Base-by-base conservation (phyloP, 2,113 vertebrate species). In the Pluvialis apricaria region DNA sequence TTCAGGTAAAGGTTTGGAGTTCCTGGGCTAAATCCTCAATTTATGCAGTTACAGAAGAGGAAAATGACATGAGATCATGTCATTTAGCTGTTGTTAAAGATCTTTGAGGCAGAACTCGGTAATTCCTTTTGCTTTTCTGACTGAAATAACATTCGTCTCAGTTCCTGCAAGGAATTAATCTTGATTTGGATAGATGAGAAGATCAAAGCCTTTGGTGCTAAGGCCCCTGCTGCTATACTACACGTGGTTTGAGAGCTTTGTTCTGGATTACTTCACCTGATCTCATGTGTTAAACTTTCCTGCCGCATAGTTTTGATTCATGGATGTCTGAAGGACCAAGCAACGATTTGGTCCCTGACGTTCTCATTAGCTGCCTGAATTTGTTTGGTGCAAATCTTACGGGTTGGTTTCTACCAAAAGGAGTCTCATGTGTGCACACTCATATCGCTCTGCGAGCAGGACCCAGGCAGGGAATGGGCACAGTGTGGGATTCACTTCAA, bases 261-360 rank as follows among this genome's bases (percentile, higher is more conserved):
- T 31, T 88, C 73, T 14, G 83, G 32, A 14, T n/a, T 65, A 1
- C 24, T 73, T 26, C 25, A 69, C 14, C 21, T 60, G 4, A 0
- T 68, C 54, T 54, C 13, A 3, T 6, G 6, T 8, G 28, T n/a
- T 54, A 31, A 60, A 51, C 44, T 51, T 69, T 34, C 60, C 75
- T 24, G 0, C 32, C 25, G 5, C 0, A 0, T 5, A 5, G 6
- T 22, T 58, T 72, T 55, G 29, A 51, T 75, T n/a, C 15, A 32
- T 72, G 80, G 26, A 11, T 9, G 29, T 36, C 44, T 65, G 76
- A 55, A 45, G 40, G 55, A 72, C 64, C 54, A 22, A 42, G 64
- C 64, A 62, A 21, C 0, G 2, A 22, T 71, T 66, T 3, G 5
- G 19, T 28, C 51, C 6, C 68, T 28, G 31, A 2, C 0, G 4